Evolutionary conservation across 2,113 vertebrate genomes (phyloP), one percentile per base, ranked within the genome.

Genomic region (Neolamprologus brichardi): DNA sequence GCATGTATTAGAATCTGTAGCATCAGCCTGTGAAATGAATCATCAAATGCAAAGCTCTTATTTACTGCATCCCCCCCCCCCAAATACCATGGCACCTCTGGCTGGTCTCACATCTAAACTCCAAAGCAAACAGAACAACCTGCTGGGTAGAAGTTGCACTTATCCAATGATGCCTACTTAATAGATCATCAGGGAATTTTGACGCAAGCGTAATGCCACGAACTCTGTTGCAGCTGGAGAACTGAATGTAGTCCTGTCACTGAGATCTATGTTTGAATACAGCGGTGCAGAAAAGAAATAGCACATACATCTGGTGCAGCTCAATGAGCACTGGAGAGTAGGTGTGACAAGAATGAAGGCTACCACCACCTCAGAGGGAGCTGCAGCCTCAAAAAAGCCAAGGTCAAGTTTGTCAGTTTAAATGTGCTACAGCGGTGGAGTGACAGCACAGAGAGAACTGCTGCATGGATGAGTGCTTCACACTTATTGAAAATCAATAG

Each of bases 401-500:
- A 95, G 95, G 95, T 96, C 94, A 92, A 82, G 82, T 91, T 90
- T 89, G 87, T 91, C 88, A 83, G 79, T 85, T 85, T 79, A 79
- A 79, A 86, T 88, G 87, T 90, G 86, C 82, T 89, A 62, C 91
- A 53, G 83, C 23, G 67, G 75, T 79, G 78, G 83, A 90, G 79
- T 86, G 92, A 85, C 91, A 70, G 87, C 88, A 34, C 28, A 5
- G 87, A 77, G 87, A 83, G 91, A 81, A 84, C 44, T 12, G 12
- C 88, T 81, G 91, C 84, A 90, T 60, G 90, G 88, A 88, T 84
- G 84, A 85, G 15, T 88, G 94, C 91, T 85, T 91, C 79, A 84
- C 93, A 90, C 91, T 95, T 95, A 94, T 94, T 95, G 93, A 95
- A 96, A 96, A 96, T 96, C 96, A 95, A 96, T 96, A 92, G 81